Evolutionary conservation across 2,888 invertebrate species (phyloP).

Genomic region (Hartigia nigra): DNA sequence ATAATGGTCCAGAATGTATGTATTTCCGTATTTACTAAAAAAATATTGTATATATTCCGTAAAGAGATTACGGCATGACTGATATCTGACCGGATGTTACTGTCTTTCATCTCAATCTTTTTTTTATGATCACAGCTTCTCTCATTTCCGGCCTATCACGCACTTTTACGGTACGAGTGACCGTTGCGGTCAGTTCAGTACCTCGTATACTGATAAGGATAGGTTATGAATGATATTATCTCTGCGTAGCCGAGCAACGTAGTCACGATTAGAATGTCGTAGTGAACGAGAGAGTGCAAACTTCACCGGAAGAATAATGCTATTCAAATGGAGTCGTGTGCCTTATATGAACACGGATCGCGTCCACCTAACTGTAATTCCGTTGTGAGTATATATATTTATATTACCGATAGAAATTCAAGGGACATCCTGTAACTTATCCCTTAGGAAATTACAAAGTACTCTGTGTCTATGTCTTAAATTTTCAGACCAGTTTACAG

Average conservation of each 20-base stretch:
- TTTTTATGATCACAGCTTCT: background rate
- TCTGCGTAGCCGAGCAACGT: conserved; percentile 9
- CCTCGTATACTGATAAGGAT: conserved; percentile 23
- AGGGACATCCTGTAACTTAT: background rate
- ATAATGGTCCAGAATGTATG: background rate
- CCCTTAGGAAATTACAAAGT: background rate
- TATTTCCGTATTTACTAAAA: background rate
- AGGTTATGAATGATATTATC: conserved; percentile 20
- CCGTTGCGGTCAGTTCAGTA: conserved; percentile 17
- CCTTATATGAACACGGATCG: conserved; percentile 10
- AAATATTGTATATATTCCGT: too few relatives aligned
- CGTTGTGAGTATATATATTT: background rate
- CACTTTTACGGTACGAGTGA: background rate
- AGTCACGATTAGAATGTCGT: conserved; percentile 9
- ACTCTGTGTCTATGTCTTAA: background rate
- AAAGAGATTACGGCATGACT: background rate
- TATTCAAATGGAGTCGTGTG: conserved; percentile 14
- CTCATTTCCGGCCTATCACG: background rate
- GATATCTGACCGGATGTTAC: background rate
- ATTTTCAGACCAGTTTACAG: background rate
- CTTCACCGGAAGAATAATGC: conserved; percentile 21
- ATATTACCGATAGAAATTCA: background rate
- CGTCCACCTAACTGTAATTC: background rate
- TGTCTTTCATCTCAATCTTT: background rate
- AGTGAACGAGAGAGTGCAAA: conserved; percentile 8